Conservation (phyloP, 2,888 invertebrate species). For the Andrena minutula region DNA sequence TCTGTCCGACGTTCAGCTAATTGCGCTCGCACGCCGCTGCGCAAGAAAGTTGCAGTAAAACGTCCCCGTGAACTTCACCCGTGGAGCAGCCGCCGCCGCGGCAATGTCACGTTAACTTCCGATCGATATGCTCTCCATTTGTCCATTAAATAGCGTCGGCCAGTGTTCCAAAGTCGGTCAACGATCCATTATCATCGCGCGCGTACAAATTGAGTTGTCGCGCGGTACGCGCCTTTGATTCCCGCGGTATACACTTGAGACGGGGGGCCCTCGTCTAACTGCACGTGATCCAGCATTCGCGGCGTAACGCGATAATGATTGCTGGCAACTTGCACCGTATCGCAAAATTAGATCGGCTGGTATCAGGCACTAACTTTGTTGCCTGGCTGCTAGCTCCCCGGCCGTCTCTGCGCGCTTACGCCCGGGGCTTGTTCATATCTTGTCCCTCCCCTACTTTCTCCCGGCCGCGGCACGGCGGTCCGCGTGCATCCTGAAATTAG, state of each 20-base stretch:
- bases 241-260: slow-evolving; percentile 34
- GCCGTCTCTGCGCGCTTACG: slow-evolving; percentile 56
- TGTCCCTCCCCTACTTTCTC: slow-evolving; percentile 38
- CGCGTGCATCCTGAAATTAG: slow-evolving; percentile 57
- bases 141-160: slow-evolving; percentile 54
- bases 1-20: neutral
- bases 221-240: slow-evolving; percentile 43
- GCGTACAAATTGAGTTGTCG: slow-evolving; percentile 50
- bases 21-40: neutral
- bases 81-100: slow-evolving; percentile 18
- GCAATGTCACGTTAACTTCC: slow-evolving; percentile 54
- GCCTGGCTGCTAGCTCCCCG: slow-evolving; percentile 54
- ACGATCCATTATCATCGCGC: slow-evolving; percentile 48
- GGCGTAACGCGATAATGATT: slow-evolving; percentile 74
- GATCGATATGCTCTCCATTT: slow-evolving; percentile 58
- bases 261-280: slow-evolving; percentile 21
- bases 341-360: slow-evolving; percentile 73
- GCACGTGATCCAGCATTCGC: slow-evolving; percentile 61
- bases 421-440: slow-evolving; percentile 53
- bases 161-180: slow-evolving; percentile 44
- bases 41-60: slow-evolving; percentile 4
- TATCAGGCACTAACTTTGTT: slow-evolving; percentile 75
- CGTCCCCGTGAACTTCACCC: slow-evolving; percentile 32
- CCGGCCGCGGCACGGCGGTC: slow-evolving; percentile 6
- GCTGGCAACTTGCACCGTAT: slow-evolving; percentile 72